Evolutionary conservation across 2,113 vertebrate genomes (phyloP).

Genomic region (human (Homo sapiens)): DNA sequence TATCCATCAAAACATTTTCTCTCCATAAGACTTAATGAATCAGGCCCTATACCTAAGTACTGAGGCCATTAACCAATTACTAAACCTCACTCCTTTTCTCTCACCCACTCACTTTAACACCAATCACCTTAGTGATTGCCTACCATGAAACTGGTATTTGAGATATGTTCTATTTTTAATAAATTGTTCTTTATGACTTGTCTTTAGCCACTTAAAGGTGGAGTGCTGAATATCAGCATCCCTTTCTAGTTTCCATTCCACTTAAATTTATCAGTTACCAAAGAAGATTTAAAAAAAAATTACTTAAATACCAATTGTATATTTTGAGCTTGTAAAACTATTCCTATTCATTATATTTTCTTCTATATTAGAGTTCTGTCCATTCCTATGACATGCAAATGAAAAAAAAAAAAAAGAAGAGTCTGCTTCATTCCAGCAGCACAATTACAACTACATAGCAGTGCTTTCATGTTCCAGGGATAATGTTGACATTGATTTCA

Average conservation of each 20-base stretch:
- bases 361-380: background rate
- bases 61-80: conserved; percentile 39
- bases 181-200: background rate
- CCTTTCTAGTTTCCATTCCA: background rate
- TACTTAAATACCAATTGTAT: background rate
- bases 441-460: background rate
- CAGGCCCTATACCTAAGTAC: background rate
- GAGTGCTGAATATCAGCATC: background rate
- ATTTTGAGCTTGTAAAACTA: background rate
- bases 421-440: background rate
- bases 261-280: background rate
- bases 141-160: background rate
- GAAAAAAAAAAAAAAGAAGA: background rate
- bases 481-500: conserved; percentile 26
- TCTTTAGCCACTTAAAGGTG: background rate
- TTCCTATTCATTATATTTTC: background rate
- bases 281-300: background rate
- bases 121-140: background rate
- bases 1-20: conserved; percentile 37
- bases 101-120: background rate
- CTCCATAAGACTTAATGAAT: conserved; percentile 16
- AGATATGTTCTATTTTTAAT: background rate
- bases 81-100: background rate
- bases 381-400: background rate
- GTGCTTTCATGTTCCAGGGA: background rate